Conservation (phyloP, 37 sponge, comb jelly and placozoan species). For the Axinella damicornis region DNA sequence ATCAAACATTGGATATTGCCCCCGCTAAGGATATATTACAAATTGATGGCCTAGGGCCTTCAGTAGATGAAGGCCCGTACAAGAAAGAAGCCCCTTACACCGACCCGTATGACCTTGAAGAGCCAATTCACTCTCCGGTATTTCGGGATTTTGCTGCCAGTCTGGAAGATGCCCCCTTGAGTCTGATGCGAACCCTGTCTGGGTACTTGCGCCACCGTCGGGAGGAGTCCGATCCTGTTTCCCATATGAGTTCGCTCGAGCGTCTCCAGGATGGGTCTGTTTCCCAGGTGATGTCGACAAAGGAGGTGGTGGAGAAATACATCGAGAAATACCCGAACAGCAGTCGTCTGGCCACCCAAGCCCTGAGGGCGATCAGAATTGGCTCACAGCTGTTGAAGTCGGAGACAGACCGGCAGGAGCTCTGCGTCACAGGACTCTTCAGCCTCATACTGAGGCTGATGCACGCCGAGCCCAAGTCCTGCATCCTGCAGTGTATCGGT, state of each 20-base stretch:
- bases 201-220: constrained; percentile 15
- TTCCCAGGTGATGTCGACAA: background rate
- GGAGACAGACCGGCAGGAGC: constrained; percentile 23
- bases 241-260: constrained; percentile 12
- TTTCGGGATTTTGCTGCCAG: background rate
- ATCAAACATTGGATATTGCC: background rate
- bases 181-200: constrained; percentile 2
- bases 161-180: constrained; percentile 5
- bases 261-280: constrained; percentile 12
- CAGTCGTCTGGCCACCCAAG: constrained; percentile 7
- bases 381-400: background rate
- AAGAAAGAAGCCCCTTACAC: constrained; percentile 24
- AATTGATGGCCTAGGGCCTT: too few relatives aligned
- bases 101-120: constrained; percentile 42
- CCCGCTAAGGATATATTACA: constrained; percentile 6
- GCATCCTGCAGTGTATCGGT: constrained; percentile 41
- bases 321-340: constrained; percentile 10
- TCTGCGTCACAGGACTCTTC: constrained; percentile 18
- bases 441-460: constrained; percentile 45
- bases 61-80: background rate
- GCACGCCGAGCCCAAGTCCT: constrained; percentile 7
- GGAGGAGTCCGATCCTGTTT: constrained; percentile 3
- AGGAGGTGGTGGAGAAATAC: constrained; percentile 16
- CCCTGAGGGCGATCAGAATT: background rate
- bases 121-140: background rate